phyloP scores from a whole-genome alignment of 2,888 invertebrate genomes.

The Ametastegia equiseti region DNA sequence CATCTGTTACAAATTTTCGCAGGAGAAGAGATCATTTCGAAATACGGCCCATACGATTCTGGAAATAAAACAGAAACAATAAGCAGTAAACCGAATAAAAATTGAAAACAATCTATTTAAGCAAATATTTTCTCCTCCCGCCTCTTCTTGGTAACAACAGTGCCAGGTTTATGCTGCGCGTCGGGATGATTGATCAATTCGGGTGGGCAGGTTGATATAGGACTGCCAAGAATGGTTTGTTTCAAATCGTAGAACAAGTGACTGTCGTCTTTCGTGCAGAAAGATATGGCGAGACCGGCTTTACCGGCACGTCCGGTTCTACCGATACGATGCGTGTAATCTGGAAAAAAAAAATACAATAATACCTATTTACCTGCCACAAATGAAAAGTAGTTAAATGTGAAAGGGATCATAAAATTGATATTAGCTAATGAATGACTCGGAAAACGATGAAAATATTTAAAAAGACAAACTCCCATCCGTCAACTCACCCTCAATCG shows the following conservation, averaged over 20 bases:
- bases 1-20: neutral
- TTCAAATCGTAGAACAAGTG: conserved; percentile 97
- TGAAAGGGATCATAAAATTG: conserved; percentile 27
- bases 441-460: neutral
- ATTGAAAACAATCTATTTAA: conserved; percentile 73
- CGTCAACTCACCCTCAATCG: conserved; percentile 87
- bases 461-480: neutral
- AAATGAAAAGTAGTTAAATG: conserved; percentile 37
- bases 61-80: too few species aligned
- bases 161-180: conserved; percentile 98
- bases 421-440: conserved; percentile 20
- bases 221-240: conserved; percentile 91
- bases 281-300: conserved; percentile 96
- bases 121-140: conserved; percentile 97
- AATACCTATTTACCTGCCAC: too few species aligned
- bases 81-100: too few species aligned
- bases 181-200: conserved; percentile 99
- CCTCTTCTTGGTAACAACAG: conserved; percentile 94
- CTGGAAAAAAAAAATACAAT: conserved; percentile 76
- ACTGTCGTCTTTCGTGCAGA: conserved; percentile 98
- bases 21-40: neutral
- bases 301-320: conserved; percentile 99
- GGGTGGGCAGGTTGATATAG: conserved; percentile 96
- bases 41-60: neutral
- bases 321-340: conserved; percentile 98